Percentiles rank a stretch among this genome's conserved stretches.
phyloP scores from a whole-genome alignment of 2,113 vertebrate genomes.

The Talpa occidentalis region DNA sequence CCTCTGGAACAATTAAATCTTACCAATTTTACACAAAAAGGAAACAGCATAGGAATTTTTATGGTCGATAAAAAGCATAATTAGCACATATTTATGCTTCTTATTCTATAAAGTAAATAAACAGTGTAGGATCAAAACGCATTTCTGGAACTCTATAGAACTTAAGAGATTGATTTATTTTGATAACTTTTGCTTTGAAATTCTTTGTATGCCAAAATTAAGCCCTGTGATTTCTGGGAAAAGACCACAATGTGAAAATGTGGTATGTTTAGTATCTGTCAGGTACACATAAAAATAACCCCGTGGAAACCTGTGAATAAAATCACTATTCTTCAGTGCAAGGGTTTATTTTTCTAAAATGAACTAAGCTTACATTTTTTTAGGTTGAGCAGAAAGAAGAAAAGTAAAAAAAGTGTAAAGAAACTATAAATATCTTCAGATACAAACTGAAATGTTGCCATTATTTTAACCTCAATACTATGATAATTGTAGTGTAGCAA shows the following conservation, averaged over 20 bases:
- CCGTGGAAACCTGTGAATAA: neutral
- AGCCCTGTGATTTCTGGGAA: neutral
- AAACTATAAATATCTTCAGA: neutral
- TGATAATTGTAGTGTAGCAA: neutral
- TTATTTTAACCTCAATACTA: neutral
- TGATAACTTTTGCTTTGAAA: neutral
- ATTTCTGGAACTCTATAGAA: neutral
- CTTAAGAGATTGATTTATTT: slow-evolving; percentile 20
- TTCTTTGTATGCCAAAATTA: slow-evolving; percentile 16
- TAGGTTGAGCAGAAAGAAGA: neutral
- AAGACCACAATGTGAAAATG: slow-evolving; percentile 22
- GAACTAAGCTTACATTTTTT: neutral
- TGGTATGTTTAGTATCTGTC: neutral
- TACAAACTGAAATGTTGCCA: neutral
- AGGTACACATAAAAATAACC: neutral
- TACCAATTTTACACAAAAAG: neutral
- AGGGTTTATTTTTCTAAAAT: neutral
- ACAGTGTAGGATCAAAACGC: neutral
- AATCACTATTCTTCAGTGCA: neutral
- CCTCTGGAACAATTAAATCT: slow-evolving; percentile 17
- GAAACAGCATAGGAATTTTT: neutral
- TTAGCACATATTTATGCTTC: slow-evolving; percentile 27
- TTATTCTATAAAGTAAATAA: neutral
- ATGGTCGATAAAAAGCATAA: neutral
- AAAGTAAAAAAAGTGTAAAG: neutral